Base-by-base conservation (phyloP, 2,113 vertebrate genomes). In the Alectura lathami region DNA sequence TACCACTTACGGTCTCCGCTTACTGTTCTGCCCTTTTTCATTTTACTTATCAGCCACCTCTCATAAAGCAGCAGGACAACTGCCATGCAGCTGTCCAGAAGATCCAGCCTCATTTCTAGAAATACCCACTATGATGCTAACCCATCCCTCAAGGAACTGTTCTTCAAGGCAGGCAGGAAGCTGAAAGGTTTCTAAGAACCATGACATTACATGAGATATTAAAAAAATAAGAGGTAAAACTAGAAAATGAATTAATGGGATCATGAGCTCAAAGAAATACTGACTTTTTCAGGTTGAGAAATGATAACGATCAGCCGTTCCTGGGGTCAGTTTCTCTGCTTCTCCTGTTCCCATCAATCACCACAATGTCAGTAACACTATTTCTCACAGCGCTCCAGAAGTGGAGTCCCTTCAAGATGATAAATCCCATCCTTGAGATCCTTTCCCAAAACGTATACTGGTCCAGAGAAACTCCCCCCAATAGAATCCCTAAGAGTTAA, bases 271-370 rank as follows among this genome's bases (percentile, higher is more conserved):
- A n/a, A 77, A 22, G 5, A 74, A 88, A 69, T 45, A 38, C 8
- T 45, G 16, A 54, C 17, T 74, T 86, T 57, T 79, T 57, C 27
- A 62, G 0, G 3, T 17, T 26, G 17, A 88, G n/a, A 73, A 51
- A 63, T 74, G 16, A n/a, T 7, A 91, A 36, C 40, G 8, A 53
- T 0, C 0, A 66, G 17, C 0, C 8, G 63, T 26, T 36, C 14
- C 34, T 34, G 13, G 6, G 8, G 0, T 13, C 47, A 5, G 2
- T 63, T 69, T 88, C 27, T 79, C 51, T 89, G 34, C 17, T 45
- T 22, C 16, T 76, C 8, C 53, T 76, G 3, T 38, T 77, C 59
- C 67, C 76, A 7, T 16, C 29, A 59, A n/a, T 59, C 64, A 84
- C 17, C 51, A 84, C 32, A 89, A 70, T 4, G 14, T 13, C 51